Percentiles rank a stretch among this genome's conserved stretches.
Conservation (phyloP, 2,797 vertebrate genomes). For the Heterohyrax brucei region DNA sequence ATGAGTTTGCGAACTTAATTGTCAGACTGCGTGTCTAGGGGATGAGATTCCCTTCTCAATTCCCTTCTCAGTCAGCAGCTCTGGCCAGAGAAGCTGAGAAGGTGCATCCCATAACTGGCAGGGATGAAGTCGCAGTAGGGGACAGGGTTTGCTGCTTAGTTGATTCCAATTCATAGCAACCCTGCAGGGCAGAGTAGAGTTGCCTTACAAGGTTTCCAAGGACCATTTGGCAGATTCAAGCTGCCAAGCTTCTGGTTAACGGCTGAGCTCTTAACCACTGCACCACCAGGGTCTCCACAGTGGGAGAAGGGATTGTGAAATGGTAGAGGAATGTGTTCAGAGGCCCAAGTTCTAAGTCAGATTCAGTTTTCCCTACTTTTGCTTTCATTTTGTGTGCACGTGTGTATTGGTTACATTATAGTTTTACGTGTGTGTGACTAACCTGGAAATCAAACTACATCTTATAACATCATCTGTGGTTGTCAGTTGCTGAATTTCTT, state of each 20-base stretch:
- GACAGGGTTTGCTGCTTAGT: too few species aligned
- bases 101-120: background rate
- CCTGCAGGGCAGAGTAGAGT: too few species aligned
- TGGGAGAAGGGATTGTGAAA: too few species aligned
- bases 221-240: too few species aligned
- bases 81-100: background rate
- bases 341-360: background rate
- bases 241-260: too few species aligned
- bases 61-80: too few species aligned
- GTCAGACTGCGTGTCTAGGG: background rate
- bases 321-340: background rate
- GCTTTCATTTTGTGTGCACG: background rate
- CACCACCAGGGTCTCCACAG: too few species aligned
- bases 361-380: background rate
- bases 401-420: background rate
- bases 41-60: background rate
- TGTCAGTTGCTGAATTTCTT: too few species aligned
- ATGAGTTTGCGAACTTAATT: too few species aligned
- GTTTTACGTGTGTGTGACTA: background rate
- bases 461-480: constrained; percentile 17
- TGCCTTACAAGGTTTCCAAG: too few species aligned
- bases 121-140: background rate
- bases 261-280: too few species aligned
- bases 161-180: too few species aligned
- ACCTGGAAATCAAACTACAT: constrained; percentile 24